Conservation (phyloP, 64 coral and sea anemone species). For the Hydrozoanthus tunicans region DNA sequence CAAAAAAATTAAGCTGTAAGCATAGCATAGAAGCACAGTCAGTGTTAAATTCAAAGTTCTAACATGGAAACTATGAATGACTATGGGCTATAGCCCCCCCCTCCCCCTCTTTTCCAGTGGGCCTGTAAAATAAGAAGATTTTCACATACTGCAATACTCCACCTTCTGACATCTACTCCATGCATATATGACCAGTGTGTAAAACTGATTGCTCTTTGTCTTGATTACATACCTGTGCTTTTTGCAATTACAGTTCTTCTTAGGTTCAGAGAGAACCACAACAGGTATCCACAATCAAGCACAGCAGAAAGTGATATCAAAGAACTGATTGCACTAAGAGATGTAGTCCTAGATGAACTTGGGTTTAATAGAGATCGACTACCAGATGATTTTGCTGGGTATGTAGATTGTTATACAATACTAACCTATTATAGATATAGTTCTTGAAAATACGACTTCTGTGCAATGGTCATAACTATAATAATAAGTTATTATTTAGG, state of each 20-base stretch:
- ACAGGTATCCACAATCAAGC: conserved; percentile 59
- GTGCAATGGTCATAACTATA: too few relatives aligned
- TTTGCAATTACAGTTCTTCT: conserved; percentile 65
- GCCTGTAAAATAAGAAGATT: too few relatives aligned
- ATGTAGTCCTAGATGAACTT: conserved; percentile 78
- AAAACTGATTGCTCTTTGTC: neutral
- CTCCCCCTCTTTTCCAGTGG: too few relatives aligned
- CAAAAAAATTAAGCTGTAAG: too few relatives aligned
- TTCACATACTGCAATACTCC: too few relatives aligned
- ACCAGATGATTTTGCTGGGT: conserved; percentile 90
- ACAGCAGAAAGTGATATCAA: conserved; percentile 60
- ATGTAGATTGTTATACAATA: neutral
- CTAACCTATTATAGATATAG: neutral
- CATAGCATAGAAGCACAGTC: too few relatives aligned
- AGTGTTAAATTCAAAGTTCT: too few relatives aligned
- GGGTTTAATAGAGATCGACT: conserved; percentile 64
- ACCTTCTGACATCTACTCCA: neutral
- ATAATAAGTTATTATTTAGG: too few relatives aligned
- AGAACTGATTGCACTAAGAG: conserved; percentile 70
- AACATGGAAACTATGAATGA: too few relatives aligned
- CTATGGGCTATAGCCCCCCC: too few relatives aligned
- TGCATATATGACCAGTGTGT: neutral
- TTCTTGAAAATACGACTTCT: too few relatives aligned
- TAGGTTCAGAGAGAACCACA: conserved; percentile 80
- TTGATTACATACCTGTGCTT: neutral